These are phyloP conservation scores for Amblyopsis rosae DNA, from an alignment of 2,113 vertebrate species.

Conservation along the genomic window DNA sequence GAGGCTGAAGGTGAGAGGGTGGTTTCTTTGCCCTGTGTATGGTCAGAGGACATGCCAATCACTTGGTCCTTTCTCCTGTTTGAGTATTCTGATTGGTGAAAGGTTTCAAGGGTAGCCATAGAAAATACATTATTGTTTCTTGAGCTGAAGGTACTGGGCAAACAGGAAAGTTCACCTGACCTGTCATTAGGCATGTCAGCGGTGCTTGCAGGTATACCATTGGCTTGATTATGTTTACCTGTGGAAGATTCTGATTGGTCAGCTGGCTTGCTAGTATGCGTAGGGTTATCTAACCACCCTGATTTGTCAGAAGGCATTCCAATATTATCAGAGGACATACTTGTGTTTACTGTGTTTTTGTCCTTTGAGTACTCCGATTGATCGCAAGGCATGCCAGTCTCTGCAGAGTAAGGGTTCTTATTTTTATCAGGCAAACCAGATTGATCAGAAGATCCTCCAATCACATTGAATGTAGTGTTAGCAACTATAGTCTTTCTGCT, in stretches of 20 bases:
- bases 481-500: slow-evolving; percentile 46
- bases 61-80: background rate
- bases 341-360: slow-evolving; percentile 27
- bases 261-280: background rate
- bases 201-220: slow-evolving; percentile 3
- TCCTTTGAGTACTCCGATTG: slow-evolving; percentile 32
- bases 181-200: background rate
- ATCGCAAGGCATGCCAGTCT: slow-evolving; percentile 31
- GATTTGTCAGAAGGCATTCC: slow-evolving; percentile 12
- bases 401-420: slow-evolving; percentile 23
- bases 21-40: slow-evolving; percentile 10
- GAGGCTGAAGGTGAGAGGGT: slow-evolving; percentile 9
- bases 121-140: background rate
- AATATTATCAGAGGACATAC: slow-evolving; percentile 2
- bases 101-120: background rate
- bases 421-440: slow-evolving; percentile 26
- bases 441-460: slow-evolving; percentile 19
- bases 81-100: background rate
- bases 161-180: background rate
- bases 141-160: slow-evolving; percentile 1
- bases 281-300: slow-evolving; percentile 18
- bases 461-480: background rate
- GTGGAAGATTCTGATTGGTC: slow-evolving; percentile 35
- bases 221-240: background rate
- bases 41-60: slow-evolving; percentile 3